phyloP scores from a whole-genome alignment of 1,140 invertebrate species.

The Drosophila lacertosa region DNA sequence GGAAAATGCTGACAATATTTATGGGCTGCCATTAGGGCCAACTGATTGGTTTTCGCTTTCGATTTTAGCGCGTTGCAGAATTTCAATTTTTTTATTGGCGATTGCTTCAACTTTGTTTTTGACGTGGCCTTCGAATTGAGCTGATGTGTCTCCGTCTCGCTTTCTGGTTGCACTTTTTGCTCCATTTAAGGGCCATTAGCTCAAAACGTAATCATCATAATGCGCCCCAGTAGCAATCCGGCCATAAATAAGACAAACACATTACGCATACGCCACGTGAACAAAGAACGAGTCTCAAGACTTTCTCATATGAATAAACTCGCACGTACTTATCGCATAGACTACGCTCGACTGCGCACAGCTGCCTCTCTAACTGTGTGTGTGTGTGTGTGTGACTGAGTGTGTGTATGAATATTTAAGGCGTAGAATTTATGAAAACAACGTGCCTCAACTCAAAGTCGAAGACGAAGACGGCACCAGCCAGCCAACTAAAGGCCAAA shows the following conservation, averaged over 20 bases:
- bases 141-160: background rate
- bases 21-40: constrained; percentile 76
- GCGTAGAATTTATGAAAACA: constrained; percentile 79
- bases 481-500: constrained; percentile 47
- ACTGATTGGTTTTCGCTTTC: constrained; percentile 81
- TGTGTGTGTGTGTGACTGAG: constrained; percentile 11
- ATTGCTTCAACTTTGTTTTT: constrained; percentile 33
- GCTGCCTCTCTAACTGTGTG: constrained; percentile 48
- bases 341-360: constrained; percentile 78
- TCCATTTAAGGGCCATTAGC: constrained; percentile 68
- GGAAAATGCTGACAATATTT: constrained; percentile 65
- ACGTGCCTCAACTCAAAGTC: constrained; percentile 63
- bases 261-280: constrained; percentile 72
- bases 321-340: constrained; percentile 80
- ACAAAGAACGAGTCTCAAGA: constrained; percentile 31
- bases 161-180: constrained; percentile 44
- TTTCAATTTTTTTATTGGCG: constrained; percentile 66
- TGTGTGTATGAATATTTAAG: constrained; percentile 75
- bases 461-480: constrained; percentile 24
- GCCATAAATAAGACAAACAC: constrained; percentile 78
- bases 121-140: constrained; percentile 57
- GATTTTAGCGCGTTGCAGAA: constrained; percentile 39
- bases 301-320: constrained; percentile 77
- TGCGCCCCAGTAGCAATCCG: constrained; percentile 69
- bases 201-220: constrained; percentile 78